phyloP scores from a whole-genome alignment of 2,797 vertebrate genomes.

The Novumbra hubbsi region DNA sequence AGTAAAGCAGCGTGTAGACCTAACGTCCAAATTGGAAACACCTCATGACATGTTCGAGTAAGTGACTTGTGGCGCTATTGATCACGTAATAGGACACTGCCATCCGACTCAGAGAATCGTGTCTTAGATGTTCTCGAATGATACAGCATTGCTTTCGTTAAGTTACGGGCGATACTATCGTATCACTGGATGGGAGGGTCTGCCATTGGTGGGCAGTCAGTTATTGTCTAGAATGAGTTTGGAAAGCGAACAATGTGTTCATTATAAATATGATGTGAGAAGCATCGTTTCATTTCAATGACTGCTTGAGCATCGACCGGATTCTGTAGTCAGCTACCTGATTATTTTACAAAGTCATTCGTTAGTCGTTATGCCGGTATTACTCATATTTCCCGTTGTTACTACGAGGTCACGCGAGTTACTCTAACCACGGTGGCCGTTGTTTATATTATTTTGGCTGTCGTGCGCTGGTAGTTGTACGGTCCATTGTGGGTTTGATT shows the following conservation, averaged over 20 bases:
- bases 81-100: neutral
- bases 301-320: neutral
- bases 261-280: neutral
- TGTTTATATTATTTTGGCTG: neutral
- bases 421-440: neutral
- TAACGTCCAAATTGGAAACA: slow-evolving; percentile 44
- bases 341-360: neutral
- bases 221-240: neutral
- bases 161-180: neutral
- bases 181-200: neutral
- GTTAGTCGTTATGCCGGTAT: neutral
- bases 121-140: too few species aligned
- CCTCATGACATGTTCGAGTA: slow-evolving; percentile 80
- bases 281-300: neutral
- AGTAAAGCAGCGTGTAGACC: slow-evolving; percentile 25
- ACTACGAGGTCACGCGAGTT: neutral
- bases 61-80: slow-evolving; percentile 50
- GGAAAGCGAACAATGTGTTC: too few species aligned
- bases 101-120: neutral
- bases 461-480: neutral
- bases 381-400: neutral
- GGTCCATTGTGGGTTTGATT: neutral
- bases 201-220: neutral
- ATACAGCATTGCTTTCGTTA: neutral
- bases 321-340: neutral